A percentile compares a stretch with the other conserved stretches of the same genome.
Conservation (phyloP, 1,140 invertebrate genomes). For the Caenorhabditis brenneri region DNA sequence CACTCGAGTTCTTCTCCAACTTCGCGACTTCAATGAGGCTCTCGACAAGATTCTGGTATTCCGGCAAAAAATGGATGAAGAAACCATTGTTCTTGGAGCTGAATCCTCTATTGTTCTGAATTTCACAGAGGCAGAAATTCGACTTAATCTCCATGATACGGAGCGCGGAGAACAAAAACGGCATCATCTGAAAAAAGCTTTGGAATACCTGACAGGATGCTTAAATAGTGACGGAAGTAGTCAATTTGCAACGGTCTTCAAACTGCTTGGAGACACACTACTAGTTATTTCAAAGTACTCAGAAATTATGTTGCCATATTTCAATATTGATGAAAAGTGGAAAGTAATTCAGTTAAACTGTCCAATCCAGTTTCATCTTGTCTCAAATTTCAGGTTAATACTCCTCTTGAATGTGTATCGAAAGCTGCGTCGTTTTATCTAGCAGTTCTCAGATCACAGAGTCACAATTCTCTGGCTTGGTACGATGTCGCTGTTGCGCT, state of each 20-base stretch:
- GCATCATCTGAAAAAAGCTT: slow-evolving; percentile 11
- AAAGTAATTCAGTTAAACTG: neutral
- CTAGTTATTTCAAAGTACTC: neutral
- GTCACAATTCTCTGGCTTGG: neutral
- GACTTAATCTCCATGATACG: neutral
- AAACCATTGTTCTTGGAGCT: neutral
- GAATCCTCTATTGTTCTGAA: neutral
- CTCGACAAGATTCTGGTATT: neutral
- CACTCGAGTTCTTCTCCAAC: slow-evolving; percentile 3
- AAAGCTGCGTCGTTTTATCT: slow-evolving; percentile 2
- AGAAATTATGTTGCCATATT: neutral
- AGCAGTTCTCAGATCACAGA: neutral
- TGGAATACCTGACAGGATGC: neutral
- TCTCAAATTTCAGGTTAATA: neutral
- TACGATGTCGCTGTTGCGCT: neutral
- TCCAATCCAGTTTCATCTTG: neutral
- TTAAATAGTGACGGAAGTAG: neutral
- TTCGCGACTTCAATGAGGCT: slow-evolving; percentile 24
- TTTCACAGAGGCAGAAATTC: slow-evolving; percentile 1
- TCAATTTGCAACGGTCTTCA: neutral
- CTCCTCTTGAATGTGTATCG: neutral
- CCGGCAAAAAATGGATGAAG: neutral
- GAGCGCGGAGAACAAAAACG: slow-evolving; percentile 16
- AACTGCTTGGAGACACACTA: neutral
- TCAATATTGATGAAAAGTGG: neutral